Evolutionary conservation across 2,888 invertebrate genomes (phyloP).

Genomic region (Oscheius sp.): DNA sequence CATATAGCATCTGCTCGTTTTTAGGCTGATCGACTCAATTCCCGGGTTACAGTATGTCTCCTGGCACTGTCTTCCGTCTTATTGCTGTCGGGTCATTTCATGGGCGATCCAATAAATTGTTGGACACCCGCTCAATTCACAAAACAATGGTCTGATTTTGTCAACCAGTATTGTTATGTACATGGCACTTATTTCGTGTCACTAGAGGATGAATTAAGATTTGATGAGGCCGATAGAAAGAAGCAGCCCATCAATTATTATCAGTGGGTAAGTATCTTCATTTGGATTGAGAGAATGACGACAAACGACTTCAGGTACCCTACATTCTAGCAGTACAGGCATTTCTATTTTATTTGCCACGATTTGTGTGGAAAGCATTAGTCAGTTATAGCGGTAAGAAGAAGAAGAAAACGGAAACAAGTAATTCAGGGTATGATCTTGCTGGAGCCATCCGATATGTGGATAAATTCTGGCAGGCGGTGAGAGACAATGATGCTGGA

Average conservation of each 20-base stretch:
- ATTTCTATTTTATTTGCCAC: constrained; percentile 69
- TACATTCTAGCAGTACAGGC: constrained; percentile 72
- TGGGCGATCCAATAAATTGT: constrained; percentile 71
- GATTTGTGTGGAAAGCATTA: constrained; percentile 70
- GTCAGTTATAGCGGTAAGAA: constrained; percentile 63
- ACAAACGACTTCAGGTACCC: constrained; percentile 58
- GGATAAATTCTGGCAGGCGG: constrained; percentile 59
- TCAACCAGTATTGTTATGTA: constrained; percentile 72
- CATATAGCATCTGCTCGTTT: constrained; percentile 21
- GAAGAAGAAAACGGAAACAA: background rate
- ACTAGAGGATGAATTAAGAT: constrained; percentile 62
- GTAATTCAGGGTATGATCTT: constrained; percentile 56
- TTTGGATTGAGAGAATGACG: no score
- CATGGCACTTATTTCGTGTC: constrained; percentile 71
- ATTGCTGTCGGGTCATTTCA: constrained; percentile 67
- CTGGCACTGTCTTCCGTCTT: constrained; percentile 66
- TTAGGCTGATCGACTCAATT: constrained; percentile 70
- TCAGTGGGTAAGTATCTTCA: constrained; percentile 65
- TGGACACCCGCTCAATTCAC: constrained; percentile 72
- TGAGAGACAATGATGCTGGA: constrained; percentile 47
- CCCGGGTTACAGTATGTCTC: constrained; percentile 66
- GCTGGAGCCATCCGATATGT: constrained; percentile 64
- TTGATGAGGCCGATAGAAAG: constrained; percentile 60
- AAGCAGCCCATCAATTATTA: constrained; percentile 68
- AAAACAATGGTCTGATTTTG: constrained; percentile 67